Conservation (phyloP, 2,888 invertebrate genomes). For the Torymus texanus region DNA sequence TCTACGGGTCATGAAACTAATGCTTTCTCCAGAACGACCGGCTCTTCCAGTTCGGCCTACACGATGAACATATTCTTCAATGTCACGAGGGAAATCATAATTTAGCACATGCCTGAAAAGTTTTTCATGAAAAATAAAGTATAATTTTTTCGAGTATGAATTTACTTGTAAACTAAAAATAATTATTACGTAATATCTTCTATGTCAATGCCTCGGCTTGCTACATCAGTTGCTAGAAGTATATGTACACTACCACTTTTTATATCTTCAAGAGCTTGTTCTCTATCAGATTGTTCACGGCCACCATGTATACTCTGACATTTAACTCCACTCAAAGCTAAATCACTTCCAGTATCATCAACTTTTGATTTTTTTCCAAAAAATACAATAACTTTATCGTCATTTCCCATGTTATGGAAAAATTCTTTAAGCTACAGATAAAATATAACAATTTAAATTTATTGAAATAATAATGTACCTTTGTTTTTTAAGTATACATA, state of each 20-base stretch:
- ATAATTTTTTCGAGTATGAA: background rate
- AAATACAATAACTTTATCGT: slow-evolving; percentile 93
- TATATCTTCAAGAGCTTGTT: slow-evolving; percentile 90
- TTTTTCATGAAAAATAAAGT: slow-evolving; percentile 1
- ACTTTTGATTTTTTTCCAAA: slow-evolving; percentile 91
- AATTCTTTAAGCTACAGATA: slow-evolving; percentile 78
- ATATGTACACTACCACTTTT: slow-evolving; percentile 87
- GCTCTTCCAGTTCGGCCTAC: slow-evolving; percentile 97
- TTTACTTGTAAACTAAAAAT: background rate
- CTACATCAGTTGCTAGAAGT: slow-evolving; percentile 95
- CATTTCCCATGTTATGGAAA: slow-evolving; percentile 81
- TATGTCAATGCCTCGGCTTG: slow-evolving; percentile 95
- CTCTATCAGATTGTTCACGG: slow-evolving; percentile 87
- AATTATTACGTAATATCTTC: slow-evolving; percentile 84
- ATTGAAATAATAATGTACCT: background rate
- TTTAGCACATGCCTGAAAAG: slow-evolving; percentile 87
- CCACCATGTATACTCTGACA: slow-evolving; percentile 93
- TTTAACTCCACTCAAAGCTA: slow-evolving; percentile 81
- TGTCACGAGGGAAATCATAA: slow-evolving; percentile 94
- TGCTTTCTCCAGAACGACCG: slow-evolving; percentile 88
- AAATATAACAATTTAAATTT: slow-evolving; percentile 35
- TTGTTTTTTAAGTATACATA: background rate
- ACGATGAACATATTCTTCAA: slow-evolving; percentile 96
- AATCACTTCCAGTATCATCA: slow-evolving; percentile 88
- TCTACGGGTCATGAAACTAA: slow-evolving; percentile 86